Evolutionary conservation across 2,888 invertebrate species (phyloP).

Genomic region (Leucozona laternaria): DNA sequence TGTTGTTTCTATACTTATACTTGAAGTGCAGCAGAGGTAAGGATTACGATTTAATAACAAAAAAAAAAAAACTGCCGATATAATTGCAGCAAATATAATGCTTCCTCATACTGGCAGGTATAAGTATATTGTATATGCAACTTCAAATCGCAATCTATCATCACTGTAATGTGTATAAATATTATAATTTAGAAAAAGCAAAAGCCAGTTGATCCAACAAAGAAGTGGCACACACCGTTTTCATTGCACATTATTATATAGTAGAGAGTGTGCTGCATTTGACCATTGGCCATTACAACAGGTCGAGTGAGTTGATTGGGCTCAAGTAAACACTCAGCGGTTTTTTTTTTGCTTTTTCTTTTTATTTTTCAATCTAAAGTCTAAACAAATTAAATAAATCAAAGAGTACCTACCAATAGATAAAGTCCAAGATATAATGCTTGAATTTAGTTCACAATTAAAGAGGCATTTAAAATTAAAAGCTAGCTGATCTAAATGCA

Average conservation of each 20-base stretch:
- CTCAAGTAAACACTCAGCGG: slow-evolving; percentile 11
- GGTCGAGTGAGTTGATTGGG: slow-evolving; percentile 52
- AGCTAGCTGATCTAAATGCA: background rate
- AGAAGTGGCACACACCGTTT: slow-evolving; percentile 44
- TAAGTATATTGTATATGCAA: background rate
- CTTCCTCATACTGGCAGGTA: slow-evolving; percentile 14
- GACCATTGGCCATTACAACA: slow-evolving; percentile 41
- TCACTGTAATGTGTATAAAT: slow-evolving; percentile 2
- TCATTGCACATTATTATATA: slow-evolving; percentile 25
- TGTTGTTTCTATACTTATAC: background rate
- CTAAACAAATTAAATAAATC: slow-evolving; percentile 15
- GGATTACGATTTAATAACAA: slow-evolving; percentile 3
- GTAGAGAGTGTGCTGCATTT: slow-evolving; percentile 28
- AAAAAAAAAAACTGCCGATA: slow-evolving; percentile 11
- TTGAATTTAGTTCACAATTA: slow-evolving; percentile 30
- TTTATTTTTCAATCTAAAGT: background rate
- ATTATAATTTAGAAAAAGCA: slow-evolving; percentile 20
- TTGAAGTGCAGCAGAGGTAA: background rate
- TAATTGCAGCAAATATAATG: slow-evolving; percentile 32
- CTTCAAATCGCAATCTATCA: slow-evolving; percentile 38
- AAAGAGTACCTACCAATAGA: background rate
- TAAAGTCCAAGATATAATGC: slow-evolving; percentile 9
- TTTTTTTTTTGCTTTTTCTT: background rate
- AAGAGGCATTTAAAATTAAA: slow-evolving; percentile 9
- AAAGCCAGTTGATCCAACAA: slow-evolving; percentile 60